Conservation (phyloP, 2,113 vertebrate species). For the Plestiodon gilberti region DNA sequence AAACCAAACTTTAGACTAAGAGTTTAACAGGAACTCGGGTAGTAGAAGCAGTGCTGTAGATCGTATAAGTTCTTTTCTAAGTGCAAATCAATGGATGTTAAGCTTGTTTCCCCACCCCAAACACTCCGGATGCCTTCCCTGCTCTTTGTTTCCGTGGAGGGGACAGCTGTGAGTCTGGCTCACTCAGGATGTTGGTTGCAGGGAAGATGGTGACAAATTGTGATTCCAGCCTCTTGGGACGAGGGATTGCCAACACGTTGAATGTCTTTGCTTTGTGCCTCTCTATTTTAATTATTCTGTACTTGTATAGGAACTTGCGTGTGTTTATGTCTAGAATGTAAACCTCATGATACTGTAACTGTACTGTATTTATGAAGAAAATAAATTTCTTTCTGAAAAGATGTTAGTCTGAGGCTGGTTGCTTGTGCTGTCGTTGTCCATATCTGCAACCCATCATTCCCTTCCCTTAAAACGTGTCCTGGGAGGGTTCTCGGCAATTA, state of each 20-base stretch:
- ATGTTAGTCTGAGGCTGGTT: slow-evolving; percentile 5
- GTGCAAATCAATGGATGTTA: slow-evolving; percentile 39
- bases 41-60: slow-evolving; percentile 67
- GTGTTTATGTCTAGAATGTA: slow-evolving; percentile 69
- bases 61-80: slow-evolving; percentile 61
- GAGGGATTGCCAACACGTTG: accelerated
- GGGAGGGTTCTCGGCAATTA: too few species aligned
- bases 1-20: slow-evolving; percentile 73
- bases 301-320: slow-evolving; percentile 69
- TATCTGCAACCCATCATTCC: too few species aligned
- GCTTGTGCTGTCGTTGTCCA: neutral
- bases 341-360: slow-evolving; percentile 66
- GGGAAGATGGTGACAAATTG: accelerated
- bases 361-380: slow-evolving; percentile 77
- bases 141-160: slow-evolving; percentile 18
- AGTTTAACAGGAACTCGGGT: slow-evolving; percentile 70
- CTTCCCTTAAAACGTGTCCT: neutral
- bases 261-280: neutral
- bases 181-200: accelerated
- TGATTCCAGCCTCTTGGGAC: accelerated
- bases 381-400: slow-evolving; percentile 71
- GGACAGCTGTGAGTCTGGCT: neutral
- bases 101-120: slow-evolving; percentile 37
- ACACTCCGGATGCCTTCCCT: slow-evolving; percentile 41
- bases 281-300: slow-evolving; percentile 46